These are phyloP conservation scores for Amphiprion ocellaris DNA, from an alignment of 2,113 vertebrate species.

Conservation along the genomic window DNA sequence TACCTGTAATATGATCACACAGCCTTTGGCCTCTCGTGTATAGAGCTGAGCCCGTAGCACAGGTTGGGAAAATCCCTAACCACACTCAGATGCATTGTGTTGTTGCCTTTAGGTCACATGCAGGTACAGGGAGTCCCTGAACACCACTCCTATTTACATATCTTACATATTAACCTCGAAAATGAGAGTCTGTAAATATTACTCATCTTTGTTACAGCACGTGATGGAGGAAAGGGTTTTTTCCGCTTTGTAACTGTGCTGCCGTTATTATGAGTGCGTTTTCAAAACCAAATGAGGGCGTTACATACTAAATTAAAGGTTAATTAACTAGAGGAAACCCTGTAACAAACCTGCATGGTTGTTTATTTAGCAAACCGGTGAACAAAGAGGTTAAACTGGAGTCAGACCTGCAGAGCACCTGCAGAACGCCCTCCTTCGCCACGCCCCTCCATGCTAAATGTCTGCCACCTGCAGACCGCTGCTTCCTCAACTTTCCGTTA, in stretches of 20 bases:
- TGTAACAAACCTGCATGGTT: not conserved
- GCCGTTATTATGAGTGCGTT: not conserved
- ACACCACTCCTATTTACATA: not conserved
- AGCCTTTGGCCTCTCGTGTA: constrained; percentile 19
- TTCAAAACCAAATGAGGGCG: not conserved
- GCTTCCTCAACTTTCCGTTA: constrained; percentile 37
- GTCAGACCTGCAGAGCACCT: constrained; percentile 38
- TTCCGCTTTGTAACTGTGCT: no score
- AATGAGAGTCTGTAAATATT: not conserved
- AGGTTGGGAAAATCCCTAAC: constrained; percentile 26
- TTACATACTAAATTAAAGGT: not conserved
- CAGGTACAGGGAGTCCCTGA: not conserved
- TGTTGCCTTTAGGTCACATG: not conserved
- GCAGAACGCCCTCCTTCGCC: constrained; percentile 50
- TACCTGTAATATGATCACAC: constrained; percentile 77
- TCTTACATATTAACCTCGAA: not conserved
- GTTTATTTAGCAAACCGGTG: not conserved
- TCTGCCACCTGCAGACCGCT: constrained; percentile 47
- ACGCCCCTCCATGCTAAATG: constrained; percentile 62
- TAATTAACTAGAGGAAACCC: not conserved
- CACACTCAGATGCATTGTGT: not conserved
- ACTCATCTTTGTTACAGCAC: no score
- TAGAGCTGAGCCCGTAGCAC: not conserved
- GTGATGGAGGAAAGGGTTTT: not conserved
- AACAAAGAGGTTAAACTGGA: not conserved